Conservation (phyloP, 2,113 vertebrate species). For the Eudyptes chrysolophus region DNA sequence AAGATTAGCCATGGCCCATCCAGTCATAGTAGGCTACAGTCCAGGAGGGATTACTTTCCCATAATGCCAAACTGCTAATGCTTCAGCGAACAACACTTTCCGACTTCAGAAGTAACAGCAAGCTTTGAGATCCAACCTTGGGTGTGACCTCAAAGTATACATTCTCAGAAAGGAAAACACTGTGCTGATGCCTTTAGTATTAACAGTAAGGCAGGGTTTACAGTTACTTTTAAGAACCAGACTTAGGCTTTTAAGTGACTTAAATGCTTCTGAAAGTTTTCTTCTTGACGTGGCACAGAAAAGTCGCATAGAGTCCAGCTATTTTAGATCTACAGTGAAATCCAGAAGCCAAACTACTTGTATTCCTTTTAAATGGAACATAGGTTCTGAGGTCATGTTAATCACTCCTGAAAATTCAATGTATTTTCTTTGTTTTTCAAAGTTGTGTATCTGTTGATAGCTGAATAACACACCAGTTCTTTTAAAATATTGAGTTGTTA, state of each 20-base stretch:
- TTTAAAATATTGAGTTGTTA: not conserved
- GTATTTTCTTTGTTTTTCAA: not conserved
- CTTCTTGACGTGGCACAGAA: not conserved
- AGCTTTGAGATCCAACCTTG: not conserved
- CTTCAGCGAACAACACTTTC: accelerated
- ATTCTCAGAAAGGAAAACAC: not conserved
- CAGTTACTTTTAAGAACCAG: not conserved
- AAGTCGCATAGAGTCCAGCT: not conserved
- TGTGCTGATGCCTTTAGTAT: too few relatives aligned
- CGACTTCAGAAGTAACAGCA: not conserved
- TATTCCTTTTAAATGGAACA: not conserved
- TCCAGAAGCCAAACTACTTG: not conserved
- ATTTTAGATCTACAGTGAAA: not conserved
- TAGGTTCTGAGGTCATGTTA: not conserved
- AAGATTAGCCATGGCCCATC: not conserved
- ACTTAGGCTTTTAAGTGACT: not conserved
- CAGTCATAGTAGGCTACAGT: not conserved
- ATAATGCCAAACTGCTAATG: accelerated
- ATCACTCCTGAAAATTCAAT: not conserved
- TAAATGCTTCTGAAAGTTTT: not conserved
- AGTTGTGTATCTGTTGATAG: not conserved
- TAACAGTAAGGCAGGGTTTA: not conserved
- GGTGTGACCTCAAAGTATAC: not conserved
- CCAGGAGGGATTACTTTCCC: too few relatives aligned
- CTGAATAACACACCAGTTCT: not conserved